These are phyloP conservation scores for Sorex maritimensis DNA, from an alignment of 2,797 vertebrate species.

Conservation along the genomic window DNA sequence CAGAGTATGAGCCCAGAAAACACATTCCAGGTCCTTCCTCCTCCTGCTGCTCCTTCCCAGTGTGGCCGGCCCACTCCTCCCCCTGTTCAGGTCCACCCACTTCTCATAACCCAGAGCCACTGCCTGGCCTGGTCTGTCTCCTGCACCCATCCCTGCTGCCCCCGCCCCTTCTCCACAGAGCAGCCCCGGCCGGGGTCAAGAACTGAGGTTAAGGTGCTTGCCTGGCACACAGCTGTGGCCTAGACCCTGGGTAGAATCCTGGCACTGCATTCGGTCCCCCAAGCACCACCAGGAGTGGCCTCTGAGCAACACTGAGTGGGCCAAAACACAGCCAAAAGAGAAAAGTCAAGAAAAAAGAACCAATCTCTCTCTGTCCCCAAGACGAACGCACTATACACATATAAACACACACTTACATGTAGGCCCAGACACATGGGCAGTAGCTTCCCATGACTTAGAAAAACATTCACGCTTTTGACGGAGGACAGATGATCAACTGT, in stretches of 20 bases:
- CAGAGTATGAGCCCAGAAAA: neutral
- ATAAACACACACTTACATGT: neutral
- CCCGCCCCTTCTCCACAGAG: neutral
- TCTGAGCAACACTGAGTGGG: too few relatives aligned
- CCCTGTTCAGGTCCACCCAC: neutral
- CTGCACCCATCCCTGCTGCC: neutral
- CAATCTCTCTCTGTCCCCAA: too few relatives aligned
- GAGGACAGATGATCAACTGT: neutral
- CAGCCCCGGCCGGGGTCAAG: neutral
- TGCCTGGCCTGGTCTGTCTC: neutral
- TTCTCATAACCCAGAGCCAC: neutral
- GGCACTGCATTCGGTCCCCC: too few relatives aligned
- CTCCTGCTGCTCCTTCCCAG: neutral
- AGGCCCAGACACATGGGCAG: neutral
- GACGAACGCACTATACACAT: neutral
- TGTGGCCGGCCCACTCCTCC: too few relatives aligned
- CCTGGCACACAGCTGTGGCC: too few relatives aligned
- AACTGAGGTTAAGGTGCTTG: neutral
- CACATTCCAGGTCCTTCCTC: fast-evolving
- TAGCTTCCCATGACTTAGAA: neutral
- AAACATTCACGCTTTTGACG: neutral
- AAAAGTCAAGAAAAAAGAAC: too few relatives aligned
- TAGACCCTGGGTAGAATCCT: too few relatives aligned
- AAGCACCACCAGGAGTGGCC: too few relatives aligned
- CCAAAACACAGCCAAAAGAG: neutral